Conservation (phyloP, 2,797 vertebrate species). For the Enteromius argenteus region DNA sequence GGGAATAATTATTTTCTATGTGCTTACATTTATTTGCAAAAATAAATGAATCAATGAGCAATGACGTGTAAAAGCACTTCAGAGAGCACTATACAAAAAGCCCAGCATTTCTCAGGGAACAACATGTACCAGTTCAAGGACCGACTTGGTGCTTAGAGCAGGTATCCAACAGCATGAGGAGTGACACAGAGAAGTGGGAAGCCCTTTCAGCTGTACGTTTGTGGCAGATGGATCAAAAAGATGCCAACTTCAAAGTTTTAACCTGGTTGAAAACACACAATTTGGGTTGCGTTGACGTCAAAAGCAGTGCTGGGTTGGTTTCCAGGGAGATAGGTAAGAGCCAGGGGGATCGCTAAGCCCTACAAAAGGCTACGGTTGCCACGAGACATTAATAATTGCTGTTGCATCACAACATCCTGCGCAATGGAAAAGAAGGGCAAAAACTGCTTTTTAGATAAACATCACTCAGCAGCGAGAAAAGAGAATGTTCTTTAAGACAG, state of each 20-base stretch:
- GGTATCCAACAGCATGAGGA: constrained; percentile 5
- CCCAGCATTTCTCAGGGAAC: background rate
- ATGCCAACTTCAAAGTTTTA: constrained; percentile 51
- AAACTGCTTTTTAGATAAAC: constrained; percentile 33
- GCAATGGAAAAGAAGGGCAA: constrained; percentile 27
- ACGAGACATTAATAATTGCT: constrained; percentile 48
- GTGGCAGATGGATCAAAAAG: constrained; percentile 52
- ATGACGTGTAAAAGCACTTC: constrained; percentile 10
- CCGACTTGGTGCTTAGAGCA: background rate
- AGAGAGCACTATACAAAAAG: background rate
- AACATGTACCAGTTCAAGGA: constrained; percentile 6
- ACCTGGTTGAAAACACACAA: constrained; percentile 37
- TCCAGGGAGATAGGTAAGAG: constrained; percentile 38
- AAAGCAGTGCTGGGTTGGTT: constrained; percentile 27
- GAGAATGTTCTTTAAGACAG: constrained; percentile 12
- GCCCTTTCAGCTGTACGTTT: background rate
- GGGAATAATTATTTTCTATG: constrained; percentile 10
- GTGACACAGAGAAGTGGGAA: background rate
- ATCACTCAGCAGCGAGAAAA: constrained; percentile 18
- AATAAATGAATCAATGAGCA: background rate
- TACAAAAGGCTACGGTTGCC: constrained; percentile 36
- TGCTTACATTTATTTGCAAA: constrained; percentile 20
- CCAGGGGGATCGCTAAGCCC: constrained; percentile 34
- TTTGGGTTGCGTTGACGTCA: constrained; percentile 44
- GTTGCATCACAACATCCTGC: constrained; percentile 49